These are phyloP conservation scores for Tricholauxania praeusta DNA, from an alignment of 2,888 invertebrate genomes.

Conservation along the genomic window DNA sequence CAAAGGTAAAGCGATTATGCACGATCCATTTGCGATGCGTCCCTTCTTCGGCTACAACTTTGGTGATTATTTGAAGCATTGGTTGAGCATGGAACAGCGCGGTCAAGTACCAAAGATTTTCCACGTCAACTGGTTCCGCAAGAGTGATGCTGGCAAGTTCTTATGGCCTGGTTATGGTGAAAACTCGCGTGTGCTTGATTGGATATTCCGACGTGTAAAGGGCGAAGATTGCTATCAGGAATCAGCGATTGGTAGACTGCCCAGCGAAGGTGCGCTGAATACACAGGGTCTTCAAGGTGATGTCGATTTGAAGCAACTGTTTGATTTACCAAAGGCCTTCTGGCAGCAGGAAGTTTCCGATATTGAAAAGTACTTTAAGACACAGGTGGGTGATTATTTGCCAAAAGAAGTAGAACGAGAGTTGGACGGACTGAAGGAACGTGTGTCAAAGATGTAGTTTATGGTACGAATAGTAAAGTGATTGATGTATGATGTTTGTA, in stretches of 20 bases:
- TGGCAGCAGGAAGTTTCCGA: conserved; percentile 88
- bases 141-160: conserved; percentile 86
- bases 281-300: conserved; percentile 75
- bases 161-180: conserved; percentile 99
- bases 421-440: conserved; percentile 73
- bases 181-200: conserved; percentile 95
- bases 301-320: conserved; percentile 83
- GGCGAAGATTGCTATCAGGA: conserved; percentile 77
- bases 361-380: conserved; percentile 88
- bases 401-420: conserved; percentile 81
- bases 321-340: conserved; percentile 88
- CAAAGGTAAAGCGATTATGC: conserved; percentile 91
- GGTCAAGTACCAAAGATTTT: conserved; percentile 90
- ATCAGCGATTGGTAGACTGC: conserved; percentile 82
- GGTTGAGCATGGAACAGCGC: conserved; percentile 86
- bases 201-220: conserved; percentile 91
- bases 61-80: conserved; percentile 93
- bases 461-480: neutral
- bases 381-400: conserved; percentile 89
- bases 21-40: conserved; percentile 99
- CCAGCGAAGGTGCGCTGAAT: conserved; percentile 75
- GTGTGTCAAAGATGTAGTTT: conserved; percentile 70
- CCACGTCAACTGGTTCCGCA: conserved; percentile 99
- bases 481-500: neutral
- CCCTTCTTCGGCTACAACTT: conserved; percentile 99